phyloP scores from a whole-genome alignment of 1,140 invertebrate species.

The Drosophila insularis region DNA sequence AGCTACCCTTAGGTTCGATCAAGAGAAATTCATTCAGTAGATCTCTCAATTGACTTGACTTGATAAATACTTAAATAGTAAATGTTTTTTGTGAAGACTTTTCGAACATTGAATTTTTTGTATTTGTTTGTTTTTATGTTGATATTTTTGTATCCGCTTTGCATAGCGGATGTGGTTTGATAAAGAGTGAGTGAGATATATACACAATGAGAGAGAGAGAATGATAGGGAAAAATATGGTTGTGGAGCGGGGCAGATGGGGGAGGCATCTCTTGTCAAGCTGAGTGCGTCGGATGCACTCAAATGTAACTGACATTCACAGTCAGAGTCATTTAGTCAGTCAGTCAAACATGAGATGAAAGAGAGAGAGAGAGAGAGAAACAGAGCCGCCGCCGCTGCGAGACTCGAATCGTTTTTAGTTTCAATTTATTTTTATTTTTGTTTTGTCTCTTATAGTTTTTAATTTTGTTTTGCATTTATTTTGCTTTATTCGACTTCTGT shows the following conservation, averaged over 20 bases:
- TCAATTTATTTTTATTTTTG: conserved; percentile 39
- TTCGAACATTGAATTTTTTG: too few species aligned
- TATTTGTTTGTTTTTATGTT: conserved; percentile 32
- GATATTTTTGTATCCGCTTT: conserved; percentile 71
- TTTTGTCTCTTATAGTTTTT: conserved; percentile 14
- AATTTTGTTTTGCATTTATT: conserved; percentile 54
- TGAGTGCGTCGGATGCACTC: conserved; percentile 65
- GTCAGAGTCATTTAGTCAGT: conserved; percentile 72
- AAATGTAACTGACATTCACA: conserved; percentile 70
- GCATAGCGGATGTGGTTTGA: conserved; percentile 74
- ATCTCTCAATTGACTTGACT: too few species aligned
- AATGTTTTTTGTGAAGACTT: too few species aligned
- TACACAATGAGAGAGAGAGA: background rate
- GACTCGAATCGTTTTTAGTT: conserved; percentile 31
- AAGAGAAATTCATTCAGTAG: too few species aligned
- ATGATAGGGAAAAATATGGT: conserved; percentile 7
- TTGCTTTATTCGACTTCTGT: conserved; percentile 29
- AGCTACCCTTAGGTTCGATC: too few species aligned
- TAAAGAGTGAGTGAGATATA: conserved; percentile 32
- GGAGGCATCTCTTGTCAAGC: conserved; percentile 46
- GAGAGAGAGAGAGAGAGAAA: conserved; percentile 5
- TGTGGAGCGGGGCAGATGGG: background rate
- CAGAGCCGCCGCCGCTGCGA: background rate
- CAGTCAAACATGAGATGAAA: conserved; percentile 62
- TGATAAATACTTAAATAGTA: too few species aligned